phyloP scores from a whole-genome alignment of 2,888 invertebrate species.

The Muschampia staudingeri region DNA sequence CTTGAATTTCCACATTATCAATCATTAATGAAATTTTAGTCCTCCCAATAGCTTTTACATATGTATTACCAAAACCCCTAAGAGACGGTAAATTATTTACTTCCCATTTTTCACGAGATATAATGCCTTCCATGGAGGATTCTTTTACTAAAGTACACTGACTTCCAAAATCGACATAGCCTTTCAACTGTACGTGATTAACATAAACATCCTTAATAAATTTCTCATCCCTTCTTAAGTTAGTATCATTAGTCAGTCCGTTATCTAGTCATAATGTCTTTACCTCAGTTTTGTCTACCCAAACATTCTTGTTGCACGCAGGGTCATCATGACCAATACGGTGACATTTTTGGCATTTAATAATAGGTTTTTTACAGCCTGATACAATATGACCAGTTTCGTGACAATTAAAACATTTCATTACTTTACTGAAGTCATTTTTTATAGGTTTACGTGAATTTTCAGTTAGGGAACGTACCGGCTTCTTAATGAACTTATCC shows the following conservation, averaged over 20 bases:
- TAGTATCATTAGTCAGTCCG: not conserved
- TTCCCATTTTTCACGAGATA: not conserved
- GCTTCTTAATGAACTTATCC: not conserved
- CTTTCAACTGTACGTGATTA: not conserved
- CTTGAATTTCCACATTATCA: not conserved
- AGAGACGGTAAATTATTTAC: not conserved
- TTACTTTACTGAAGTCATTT: not conserved
- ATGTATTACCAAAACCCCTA: not conserved
- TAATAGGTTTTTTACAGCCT: not conserved
- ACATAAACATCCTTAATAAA: not conserved
- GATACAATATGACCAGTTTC: not conserved
- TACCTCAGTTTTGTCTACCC: not conserved
- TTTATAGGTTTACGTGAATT: not conserved
- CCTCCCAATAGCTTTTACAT: not conserved
- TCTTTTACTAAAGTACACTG: not conserved
- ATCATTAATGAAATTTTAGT: not conserved
- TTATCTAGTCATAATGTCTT: conserved; percentile 6
- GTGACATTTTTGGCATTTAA: not conserved
- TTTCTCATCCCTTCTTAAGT: not conserved
- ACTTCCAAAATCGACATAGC: not conserved
- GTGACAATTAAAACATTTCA: not conserved
- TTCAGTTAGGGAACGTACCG: not conserved
- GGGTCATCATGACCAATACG: conserved; percentile 1
- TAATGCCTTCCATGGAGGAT: not conserved
- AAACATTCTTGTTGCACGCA: not conserved